Percentiles rank a stretch among this genome's conserved stretches.
These are phyloP conservation scores for Mastomys natalensis DNA, from an alignment of 2,113 vertebrate species.

Conservation along the genomic window DNA sequence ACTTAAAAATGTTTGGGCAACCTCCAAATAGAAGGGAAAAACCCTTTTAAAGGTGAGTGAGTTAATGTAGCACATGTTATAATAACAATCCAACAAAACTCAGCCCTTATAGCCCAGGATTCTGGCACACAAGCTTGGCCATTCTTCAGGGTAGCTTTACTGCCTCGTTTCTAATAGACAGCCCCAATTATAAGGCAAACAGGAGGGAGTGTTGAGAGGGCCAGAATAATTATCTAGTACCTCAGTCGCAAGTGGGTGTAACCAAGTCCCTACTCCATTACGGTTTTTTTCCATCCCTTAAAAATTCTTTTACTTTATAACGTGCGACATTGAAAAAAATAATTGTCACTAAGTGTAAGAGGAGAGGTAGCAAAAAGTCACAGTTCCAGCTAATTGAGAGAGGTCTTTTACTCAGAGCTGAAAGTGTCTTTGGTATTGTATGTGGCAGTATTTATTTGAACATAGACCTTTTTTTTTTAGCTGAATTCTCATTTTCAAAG, in stretches of 20 bases:
- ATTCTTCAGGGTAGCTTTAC: slow-evolving; percentile 76
- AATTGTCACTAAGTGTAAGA: slow-evolving; percentile 47
- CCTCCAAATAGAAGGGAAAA: slow-evolving; percentile 75
- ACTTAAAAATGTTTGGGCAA: slow-evolving; percentile 85
- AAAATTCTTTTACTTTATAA: slow-evolving; percentile 72
- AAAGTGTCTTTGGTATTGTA: background rate
- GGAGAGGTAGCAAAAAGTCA: background rate
- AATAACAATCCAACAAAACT: slow-evolving; percentile 84
- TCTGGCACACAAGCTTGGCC: slow-evolving; percentile 68
- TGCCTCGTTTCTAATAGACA: slow-evolving; percentile 73
- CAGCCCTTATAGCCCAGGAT: slow-evolving; percentile 72
- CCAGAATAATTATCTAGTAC: slow-evolving; percentile 67
- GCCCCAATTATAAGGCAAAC: slow-evolving; percentile 79
- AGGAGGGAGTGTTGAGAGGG: slow-evolving; percentile 54
- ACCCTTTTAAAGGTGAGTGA: slow-evolving; percentile 81
- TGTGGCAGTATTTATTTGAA: no score
- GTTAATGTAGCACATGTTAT: slow-evolving; percentile 82
- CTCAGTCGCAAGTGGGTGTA: background rate
- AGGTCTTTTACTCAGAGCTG: background rate
- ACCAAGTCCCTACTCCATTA: background rate
- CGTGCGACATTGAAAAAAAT: slow-evolving; percentile 61
- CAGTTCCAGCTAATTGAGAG: background rate
- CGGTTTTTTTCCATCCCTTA: slow-evolving; percentile 68
- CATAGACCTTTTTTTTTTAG: background rate
- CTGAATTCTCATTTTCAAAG: background rate